A percentile compares a stretch with the other conserved stretches of the same genome.
Evolutionary conservation across 2,797 vertebrate species (phyloP).

Genomic region (Erpetoichthys calabaricus): DNA sequence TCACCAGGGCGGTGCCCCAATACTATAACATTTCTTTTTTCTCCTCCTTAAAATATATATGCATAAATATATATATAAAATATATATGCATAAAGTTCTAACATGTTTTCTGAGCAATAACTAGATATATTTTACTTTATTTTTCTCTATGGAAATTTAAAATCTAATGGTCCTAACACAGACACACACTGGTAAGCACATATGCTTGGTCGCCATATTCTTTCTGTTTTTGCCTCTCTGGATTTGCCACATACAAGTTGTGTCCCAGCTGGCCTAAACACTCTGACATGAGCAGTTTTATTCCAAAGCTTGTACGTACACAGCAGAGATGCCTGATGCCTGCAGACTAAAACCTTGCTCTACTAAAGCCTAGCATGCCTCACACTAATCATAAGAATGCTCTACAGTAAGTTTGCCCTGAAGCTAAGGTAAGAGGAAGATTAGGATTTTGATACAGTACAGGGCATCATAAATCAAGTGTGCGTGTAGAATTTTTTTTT

Average conservation of each 20-base stretch:
- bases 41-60: too few species aligned
- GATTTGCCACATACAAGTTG: not conserved
- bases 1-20: too few species aligned
- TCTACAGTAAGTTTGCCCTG: slow-evolving; percentile 53
- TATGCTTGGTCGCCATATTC: too few species aligned
- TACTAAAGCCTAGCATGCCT: slow-evolving; percentile 45
- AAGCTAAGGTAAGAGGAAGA: slow-evolving; percentile 72
- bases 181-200: too few species aligned
- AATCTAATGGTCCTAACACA: too few species aligned
- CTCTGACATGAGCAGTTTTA: slow-evolving; percentile 1
- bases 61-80: too few species aligned
- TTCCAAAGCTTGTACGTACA: slow-evolving; percentile 2
- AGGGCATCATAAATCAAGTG: slow-evolving; percentile 78
- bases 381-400: slow-evolving; percentile 53
- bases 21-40: too few species aligned
- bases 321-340: slow-evolving; percentile 21
- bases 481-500: slow-evolving; percentile 67
- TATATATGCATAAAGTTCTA: too few species aligned
- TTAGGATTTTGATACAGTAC: slow-evolving; percentile 64
- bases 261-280: slow-evolving; percentile 9
- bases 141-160: too few species aligned
- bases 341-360: slow-evolving; percentile 48
- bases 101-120: too few species aligned
- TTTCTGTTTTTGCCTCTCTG: too few species aligned
- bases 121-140: too few species aligned